phyloP scores from a whole-genome alignment of 2,113 vertebrate species.

The Cyprinodon brontotheroides region DNA sequence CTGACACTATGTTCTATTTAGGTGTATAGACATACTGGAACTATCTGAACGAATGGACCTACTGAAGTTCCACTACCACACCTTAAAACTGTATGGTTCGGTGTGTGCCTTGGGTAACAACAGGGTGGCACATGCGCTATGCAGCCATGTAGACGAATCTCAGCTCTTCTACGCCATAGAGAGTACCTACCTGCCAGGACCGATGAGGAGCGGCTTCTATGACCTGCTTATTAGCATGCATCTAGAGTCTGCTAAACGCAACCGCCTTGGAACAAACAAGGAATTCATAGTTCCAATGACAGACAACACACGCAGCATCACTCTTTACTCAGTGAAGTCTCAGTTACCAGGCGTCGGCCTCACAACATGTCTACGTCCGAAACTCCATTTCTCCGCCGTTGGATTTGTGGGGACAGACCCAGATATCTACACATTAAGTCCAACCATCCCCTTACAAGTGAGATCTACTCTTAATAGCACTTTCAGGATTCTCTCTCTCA shows the following conservation, averaged over 20 bases:
- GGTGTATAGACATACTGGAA: constrained; percentile 93
- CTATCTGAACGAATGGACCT: constrained; percentile 87
- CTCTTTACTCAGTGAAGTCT: constrained; percentile 77
- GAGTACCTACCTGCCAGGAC: constrained; percentile 87
- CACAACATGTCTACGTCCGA: constrained; percentile 87
- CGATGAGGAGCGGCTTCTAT: constrained; percentile 89
- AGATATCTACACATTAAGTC: constrained; percentile 84
- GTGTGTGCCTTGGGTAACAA: constrained; percentile 96
- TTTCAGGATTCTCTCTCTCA: background rate
- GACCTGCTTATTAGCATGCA: constrained; percentile 94
- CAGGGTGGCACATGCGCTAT: constrained; percentile 91
- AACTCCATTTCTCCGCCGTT: constrained; percentile 85
- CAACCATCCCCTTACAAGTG: constrained; percentile 84
- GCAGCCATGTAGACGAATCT: constrained; percentile 92
- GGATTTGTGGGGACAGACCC: constrained; percentile 83
- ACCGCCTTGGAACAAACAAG: constrained; percentile 89
- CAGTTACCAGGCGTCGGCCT: constrained; percentile 88
- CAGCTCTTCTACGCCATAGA: constrained; percentile 92
- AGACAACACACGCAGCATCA: constrained; percentile 83
- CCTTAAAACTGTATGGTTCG: constrained; percentile 87
- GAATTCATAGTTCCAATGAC: constrained; percentile 96
- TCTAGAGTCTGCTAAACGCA: constrained; percentile 91
- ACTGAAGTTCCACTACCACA: constrained; percentile 91
- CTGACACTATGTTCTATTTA: constrained; percentile 42
- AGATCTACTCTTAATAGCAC: constrained; percentile 2